Evolutionary conservation across 2,888 invertebrate species (phyloP), one percentile per base, ranked within the genome.

Genomic region (Trichopria drosophilae): DNA sequence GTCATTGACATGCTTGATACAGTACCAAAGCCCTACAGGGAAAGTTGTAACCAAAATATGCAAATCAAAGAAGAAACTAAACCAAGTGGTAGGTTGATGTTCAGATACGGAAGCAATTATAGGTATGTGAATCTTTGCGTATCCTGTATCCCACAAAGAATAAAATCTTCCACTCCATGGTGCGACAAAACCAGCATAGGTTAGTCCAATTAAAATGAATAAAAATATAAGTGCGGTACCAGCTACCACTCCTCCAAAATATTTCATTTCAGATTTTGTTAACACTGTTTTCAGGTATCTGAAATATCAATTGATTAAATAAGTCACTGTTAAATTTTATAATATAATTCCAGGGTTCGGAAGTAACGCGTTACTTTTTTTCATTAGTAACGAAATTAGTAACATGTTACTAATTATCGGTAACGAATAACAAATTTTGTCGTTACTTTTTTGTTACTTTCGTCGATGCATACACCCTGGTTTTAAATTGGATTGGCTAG

Each of bases 21-120:
- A 95, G 76, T 97, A 98, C 97, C 98, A 99, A 34, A 97, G 82
- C 0, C 99, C 99, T 12, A 96, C 98, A 0, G 99, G 99, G 80
- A 99, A 99, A 1, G 93, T 92, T 64, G 94, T 91, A 6, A 96
- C 91, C 31, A 99, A 81, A 60, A 99, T 90, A 75, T 99, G 99
- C 4, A 99, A 82, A 78, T 99, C 99, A 74, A 99, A 98, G 84
- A 99, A 97, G 78, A 96, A 95, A 0, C 94, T 93, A 58, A 97
- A 97, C 99, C 99, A 99, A 0, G 97, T 96, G 1, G 99, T 99
- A 0, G 99, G 99, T 78, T 99, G 99, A 83, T 99, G 98, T 75
- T 99, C 98, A 0, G 97, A 97, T 16, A 99, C 98, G 0, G 96
- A 96, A 1, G 98, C 98, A 62, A 99, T 99, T 70, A 99, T 99